phyloP scores from a whole-genome alignment of 2,113 vertebrate species.

The Agapornis roseicollis region DNA sequence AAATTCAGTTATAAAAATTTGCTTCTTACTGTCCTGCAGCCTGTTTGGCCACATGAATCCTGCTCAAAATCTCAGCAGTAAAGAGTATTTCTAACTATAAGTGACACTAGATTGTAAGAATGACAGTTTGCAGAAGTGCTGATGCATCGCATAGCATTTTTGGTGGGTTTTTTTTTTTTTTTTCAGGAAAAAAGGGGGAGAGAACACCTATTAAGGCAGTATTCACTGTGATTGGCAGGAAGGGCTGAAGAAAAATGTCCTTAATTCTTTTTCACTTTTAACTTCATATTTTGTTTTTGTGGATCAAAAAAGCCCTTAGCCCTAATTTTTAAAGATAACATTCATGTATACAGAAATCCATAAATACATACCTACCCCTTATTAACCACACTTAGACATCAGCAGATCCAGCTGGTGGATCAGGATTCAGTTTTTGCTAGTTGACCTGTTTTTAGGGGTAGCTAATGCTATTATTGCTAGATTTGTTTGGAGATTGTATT shows the following conservation, averaged over 20 bases:
- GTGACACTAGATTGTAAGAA: neutral
- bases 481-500: neutral
- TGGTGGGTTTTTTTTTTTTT: neutral
- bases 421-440: neutral
- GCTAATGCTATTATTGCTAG: neutral
- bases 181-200: neutral
- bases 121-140: fast-evolving
- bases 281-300: neutral
- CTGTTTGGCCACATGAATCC: neutral
- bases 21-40: neutral
- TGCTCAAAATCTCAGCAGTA: neutral
- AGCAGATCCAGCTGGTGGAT: neutral
- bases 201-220: neutral
- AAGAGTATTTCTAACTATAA: neutral
- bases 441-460: neutral
- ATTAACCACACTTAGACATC: neutral
- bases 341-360: neutral
- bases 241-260: neutral
- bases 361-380: neutral
- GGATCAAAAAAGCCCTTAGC: neutral
- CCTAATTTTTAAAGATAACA: neutral
- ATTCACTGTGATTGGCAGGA: neutral
- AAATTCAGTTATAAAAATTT: neutral
- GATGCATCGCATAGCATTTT: neutral
- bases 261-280: neutral